phyloP scores from a whole-genome alignment of 2,888 invertebrate species.

The Torymus tubicola region DNA sequence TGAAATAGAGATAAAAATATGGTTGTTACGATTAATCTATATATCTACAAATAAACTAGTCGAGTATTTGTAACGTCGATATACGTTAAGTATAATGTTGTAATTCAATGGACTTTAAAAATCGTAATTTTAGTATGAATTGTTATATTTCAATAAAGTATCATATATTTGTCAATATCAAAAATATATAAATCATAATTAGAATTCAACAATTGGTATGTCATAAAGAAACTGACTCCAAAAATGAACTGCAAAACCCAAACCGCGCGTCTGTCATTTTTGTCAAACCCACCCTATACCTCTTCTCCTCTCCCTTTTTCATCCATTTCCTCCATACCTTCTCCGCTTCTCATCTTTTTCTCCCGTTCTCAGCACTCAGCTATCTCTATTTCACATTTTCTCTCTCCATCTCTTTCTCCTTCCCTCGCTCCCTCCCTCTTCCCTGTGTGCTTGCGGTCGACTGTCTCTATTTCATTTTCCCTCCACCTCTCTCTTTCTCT shows the following conservation, averaged over 20 bases:
- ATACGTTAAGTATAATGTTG: too few species aligned
- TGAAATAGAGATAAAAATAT: too few species aligned
- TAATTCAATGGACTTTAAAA: too few species aligned
- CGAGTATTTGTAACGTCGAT: too few species aligned
- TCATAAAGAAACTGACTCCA: not conserved
- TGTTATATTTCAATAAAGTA: too few species aligned
- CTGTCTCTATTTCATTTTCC: not conserved
- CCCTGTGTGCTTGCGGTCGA: not conserved
- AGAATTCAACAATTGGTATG: not conserved
- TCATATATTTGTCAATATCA: too few species aligned
- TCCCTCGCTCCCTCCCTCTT: slow-evolving; percentile 3
- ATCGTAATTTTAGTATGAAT: too few species aligned
- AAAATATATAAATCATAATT: too few species aligned
- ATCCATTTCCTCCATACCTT: not conserved
- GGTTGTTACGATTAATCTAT: too few species aligned
- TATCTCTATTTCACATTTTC: not conserved
- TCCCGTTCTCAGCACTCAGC: too few species aligned
- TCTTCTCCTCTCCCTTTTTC: not conserved
- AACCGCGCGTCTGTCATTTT: slow-evolving; percentile 6
- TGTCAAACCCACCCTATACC: not conserved
- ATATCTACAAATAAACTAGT: too few species aligned
- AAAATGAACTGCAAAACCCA: not conserved
- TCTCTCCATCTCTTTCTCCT: slow-evolving; percentile 18
- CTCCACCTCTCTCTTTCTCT: not conserved
- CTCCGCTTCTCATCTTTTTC: not conserved